Conservation (phyloP, 2,888 invertebrate genomes). For the Drosophila anomelani region DNA sequence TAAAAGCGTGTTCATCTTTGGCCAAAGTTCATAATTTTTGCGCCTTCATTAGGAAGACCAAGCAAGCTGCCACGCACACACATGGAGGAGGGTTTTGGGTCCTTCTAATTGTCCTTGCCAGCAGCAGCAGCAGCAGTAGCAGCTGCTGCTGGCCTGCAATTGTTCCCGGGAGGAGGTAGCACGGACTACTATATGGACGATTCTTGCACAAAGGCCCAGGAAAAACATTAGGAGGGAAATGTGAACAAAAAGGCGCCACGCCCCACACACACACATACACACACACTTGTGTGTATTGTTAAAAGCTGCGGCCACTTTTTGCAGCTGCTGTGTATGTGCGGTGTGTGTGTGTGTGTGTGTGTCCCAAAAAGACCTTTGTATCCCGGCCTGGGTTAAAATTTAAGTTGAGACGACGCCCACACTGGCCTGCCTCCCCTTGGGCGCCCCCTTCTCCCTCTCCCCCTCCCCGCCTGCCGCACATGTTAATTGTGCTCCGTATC, state of each 20-base stretch:
- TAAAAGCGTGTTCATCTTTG: slow-evolving; percentile 77
- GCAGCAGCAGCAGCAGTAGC: slow-evolving; percentile 61
- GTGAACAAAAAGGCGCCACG: slow-evolving; percentile 11
- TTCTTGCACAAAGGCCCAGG: slow-evolving; percentile 9
- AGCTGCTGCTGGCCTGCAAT: slow-evolving; percentile 22
- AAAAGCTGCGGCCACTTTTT: slow-evolving; percentile 46
- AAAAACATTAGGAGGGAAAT: slow-evolving; percentile 3
- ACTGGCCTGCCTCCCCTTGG: background rate
- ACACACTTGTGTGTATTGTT: slow-evolving; percentile 51
- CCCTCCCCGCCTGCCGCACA: slow-evolving; percentile 18
- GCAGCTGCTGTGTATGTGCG: slow-evolving; percentile 32
- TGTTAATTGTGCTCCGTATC: slow-evolving; percentile 60
- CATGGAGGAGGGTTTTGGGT: slow-evolving; percentile 24
- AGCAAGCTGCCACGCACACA: slow-evolving; percentile 30
- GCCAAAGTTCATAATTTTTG: slow-evolving; percentile 74
- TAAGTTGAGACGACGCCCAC: slow-evolving; percentile 27
- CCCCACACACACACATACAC: slow-evolving; percentile 8
- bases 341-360: slow-evolving; percentile 11
- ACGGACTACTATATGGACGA: slow-evolving; percentile 5
- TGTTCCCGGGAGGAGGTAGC: slow-evolving; percentile 21
- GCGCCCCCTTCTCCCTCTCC: background rate
- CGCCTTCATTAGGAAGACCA: slow-evolving; percentile 55
- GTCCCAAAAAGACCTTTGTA: slow-evolving; percentile 36
- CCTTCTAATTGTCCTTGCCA: slow-evolving; percentile 67
- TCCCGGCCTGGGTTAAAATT: slow-evolving; percentile 26